phyloP scores from a whole-genome alignment of 2,797 vertebrate genomes.

The Lepidocolaptes lacrymiger region DNA sequence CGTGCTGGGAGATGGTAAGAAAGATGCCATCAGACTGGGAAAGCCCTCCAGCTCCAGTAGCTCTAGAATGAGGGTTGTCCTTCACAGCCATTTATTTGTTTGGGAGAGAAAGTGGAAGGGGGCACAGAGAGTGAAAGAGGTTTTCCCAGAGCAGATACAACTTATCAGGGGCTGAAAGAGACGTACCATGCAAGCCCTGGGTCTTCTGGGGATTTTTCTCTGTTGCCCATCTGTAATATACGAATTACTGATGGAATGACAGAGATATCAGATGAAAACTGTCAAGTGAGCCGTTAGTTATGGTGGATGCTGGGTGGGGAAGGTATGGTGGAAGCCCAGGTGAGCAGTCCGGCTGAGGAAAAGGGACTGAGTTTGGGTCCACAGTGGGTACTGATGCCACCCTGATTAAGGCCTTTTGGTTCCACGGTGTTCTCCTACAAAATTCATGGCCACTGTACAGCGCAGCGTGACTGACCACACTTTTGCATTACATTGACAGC shows the following conservation, averaged over 20 bases:
- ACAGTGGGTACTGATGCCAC: not conserved
- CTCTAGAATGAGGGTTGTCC: not conserved
- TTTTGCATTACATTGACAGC: not conserved
- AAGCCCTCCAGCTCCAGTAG: fast-evolving
- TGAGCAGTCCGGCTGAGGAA: not conserved
- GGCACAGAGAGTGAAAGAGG: not conserved
- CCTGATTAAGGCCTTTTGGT: fast-evolving
- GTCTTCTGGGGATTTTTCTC: not conserved
- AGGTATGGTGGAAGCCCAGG: not conserved
- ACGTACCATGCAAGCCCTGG: fast-evolving
- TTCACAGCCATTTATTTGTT: not conserved
- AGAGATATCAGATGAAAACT: not conserved
- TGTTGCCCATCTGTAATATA: not conserved
- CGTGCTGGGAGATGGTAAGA: not conserved
- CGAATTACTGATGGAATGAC: not conserved
- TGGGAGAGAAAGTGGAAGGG: not conserved
- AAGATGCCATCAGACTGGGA: not conserved
- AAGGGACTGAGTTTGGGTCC: not conserved
- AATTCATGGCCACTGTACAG: fast-evolving
- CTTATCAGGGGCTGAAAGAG: not conserved
- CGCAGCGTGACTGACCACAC: not conserved
- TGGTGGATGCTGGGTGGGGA: fast-evolving
- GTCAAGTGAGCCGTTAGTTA: not conserved
- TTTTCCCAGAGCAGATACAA: not conserved
- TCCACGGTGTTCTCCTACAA: not conserved